Evolutionary conservation across 2,113 vertebrate species (phyloP), one percentile per base, ranked within the genome.

Genomic region (Dendrocopos noguchii): DNA sequence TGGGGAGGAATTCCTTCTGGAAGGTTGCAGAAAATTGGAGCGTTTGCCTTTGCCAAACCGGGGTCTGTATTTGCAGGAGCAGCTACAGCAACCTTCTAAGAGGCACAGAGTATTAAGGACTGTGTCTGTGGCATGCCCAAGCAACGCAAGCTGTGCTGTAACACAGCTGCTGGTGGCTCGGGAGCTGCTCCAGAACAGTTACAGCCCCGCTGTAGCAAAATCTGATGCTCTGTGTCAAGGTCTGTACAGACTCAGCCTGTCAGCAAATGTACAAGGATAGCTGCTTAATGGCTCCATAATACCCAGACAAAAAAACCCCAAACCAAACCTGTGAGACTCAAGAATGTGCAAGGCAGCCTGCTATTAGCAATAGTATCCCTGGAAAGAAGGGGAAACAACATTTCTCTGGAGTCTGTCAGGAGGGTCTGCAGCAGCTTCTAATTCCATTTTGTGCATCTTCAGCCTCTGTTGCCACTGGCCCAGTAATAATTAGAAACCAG

Each of bases 71-170:
- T 34, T 60, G 31, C 8, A 15, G n/a, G 55, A 34, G 42, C 12
- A 36, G 39, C 33, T 31, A 28, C 60, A 59, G 57, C 11, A 12
- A 15, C 36, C 6, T 56, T 64, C 39, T 17, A n/a, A 59, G 80
- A 4, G 0, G 44, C 21, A 46, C 12, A 65, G n/a, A 80, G 21
- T 18, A 12, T 5, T 21, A 7, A 19, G 28, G 17, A 31, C 42
- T 10, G 6, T 1, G 2, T 59, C 34, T 5, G 2, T 36, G 3
- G 28, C 44, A 44, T 22, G 6, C 31, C 22, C 28, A 8, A 21
- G 34, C 29, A 33, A 31, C 1, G 15, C 39, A 12, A 9, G 2
- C 22, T 7, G 8, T 12, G 27, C 28, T 2, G 3, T 47, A 25
- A 42, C 36, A 25, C 17, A 47, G 39, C 39, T 60, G 36, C n/a